phyloP scores from a whole-genome alignment of 1,140 invertebrate species.

The Zaprionus inermis region DNA sequence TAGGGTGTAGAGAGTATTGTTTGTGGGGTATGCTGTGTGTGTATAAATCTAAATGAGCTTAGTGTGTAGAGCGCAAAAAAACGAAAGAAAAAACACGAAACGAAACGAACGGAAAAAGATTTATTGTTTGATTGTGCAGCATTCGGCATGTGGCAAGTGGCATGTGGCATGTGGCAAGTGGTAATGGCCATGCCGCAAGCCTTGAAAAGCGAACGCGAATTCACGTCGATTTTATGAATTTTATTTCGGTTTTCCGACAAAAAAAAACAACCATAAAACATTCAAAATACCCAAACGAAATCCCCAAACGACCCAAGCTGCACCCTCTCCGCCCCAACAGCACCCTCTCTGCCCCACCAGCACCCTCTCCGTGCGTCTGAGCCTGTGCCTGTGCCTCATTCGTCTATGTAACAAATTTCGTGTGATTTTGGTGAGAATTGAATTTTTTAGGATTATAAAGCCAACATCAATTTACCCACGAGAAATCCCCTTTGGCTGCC shows the following conservation, averaged over 20 bases:
- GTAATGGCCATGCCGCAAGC: constrained; percentile 25
- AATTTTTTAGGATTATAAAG: constrained; percentile 70
- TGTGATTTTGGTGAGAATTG: constrained; percentile 66
- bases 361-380: not conserved
- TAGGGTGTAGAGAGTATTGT: not conserved
- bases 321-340: not conserved
- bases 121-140: constrained; percentile 76
- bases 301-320: constrained; percentile 2
- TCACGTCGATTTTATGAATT: constrained; percentile 73
- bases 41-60: constrained; percentile 80
- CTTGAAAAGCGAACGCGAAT: constrained; percentile 39
- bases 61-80: constrained; percentile 61
- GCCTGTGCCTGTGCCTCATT: not conserved
- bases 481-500: constrained; percentile 37
- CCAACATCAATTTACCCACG: constrained; percentile 62
- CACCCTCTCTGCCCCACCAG: not conserved
- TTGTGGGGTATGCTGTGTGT: constrained; percentile 14
- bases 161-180: constrained; percentile 19
- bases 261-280: constrained; percentile 67
- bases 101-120: constrained; percentile 47
- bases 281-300: constrained; percentile 64
- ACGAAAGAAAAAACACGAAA: constrained; percentile 12
- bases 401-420: constrained; percentile 61
- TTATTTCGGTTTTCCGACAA: constrained; percentile 60
- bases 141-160: constrained; percentile 28